These are phyloP conservation scores for Cynaeus angustus DNA, from an alignment of 2,888 invertebrate genomes.

Conservation along the genomic window DNA sequence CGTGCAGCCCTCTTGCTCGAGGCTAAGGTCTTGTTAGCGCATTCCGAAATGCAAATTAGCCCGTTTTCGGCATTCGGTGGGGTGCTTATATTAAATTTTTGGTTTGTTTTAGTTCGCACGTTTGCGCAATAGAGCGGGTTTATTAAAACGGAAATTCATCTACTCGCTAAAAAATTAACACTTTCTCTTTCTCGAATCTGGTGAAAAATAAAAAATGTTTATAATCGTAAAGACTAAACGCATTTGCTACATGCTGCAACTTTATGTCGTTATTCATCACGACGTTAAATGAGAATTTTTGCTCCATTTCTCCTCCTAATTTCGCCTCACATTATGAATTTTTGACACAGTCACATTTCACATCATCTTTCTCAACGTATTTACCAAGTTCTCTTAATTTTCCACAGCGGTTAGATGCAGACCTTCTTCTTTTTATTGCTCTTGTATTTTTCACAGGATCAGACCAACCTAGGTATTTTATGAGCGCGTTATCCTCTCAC, in stretches of 20 bases:
- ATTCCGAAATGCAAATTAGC: constrained; percentile 64
- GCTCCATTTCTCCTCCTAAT: no score
- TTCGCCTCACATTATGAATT: constrained; percentile 28
- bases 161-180: not conserved
- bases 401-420: constrained; percentile 11
- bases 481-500: constrained; percentile 60
- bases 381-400: constrained; percentile 37
- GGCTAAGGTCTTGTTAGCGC: constrained; percentile 62
- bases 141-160: constrained; percentile 26
- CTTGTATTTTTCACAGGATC: constrained; percentile 28
- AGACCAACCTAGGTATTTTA: constrained; percentile 56
- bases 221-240: no score
- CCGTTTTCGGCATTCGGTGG: constrained; percentile 55
- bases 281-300: no score
- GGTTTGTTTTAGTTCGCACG: constrained; percentile 41
- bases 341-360: constrained; percentile 28
- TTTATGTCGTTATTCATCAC: no score
- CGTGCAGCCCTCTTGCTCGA: constrained; percentile 51
- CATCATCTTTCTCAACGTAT: constrained; percentile 37
- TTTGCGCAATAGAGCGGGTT: constrained; percentile 14
- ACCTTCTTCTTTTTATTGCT: constrained; percentile 14
- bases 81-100: constrained; percentile 64
- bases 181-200: no score
- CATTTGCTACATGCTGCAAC: no score
- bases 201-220: no score